Conservation (phyloP, 2,113 vertebrate species). For the Peucedramus taeniatus region DNA sequence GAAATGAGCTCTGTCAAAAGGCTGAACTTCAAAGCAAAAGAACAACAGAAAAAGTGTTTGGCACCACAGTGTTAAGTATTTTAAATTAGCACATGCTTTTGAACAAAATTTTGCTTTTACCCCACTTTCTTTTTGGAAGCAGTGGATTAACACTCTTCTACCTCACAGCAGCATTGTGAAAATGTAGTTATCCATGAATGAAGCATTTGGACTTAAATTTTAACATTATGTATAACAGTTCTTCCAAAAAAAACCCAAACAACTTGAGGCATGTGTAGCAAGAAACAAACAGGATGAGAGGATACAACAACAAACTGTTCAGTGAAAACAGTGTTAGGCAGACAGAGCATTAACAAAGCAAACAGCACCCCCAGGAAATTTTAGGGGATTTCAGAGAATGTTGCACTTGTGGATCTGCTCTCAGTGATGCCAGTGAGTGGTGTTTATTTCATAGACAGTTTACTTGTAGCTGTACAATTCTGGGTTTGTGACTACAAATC, state of each 20-base stretch:
- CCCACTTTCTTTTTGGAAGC: not conserved
- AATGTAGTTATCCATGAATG: not conserved
- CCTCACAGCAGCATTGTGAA: not conserved
- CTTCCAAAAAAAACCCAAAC: not conserved
- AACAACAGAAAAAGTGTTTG: not conserved
- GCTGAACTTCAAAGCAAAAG: not conserved
- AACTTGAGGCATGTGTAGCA: not conserved
- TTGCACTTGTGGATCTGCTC: not conserved
- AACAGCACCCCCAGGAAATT: not conserved
- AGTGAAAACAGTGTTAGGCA: not conserved
- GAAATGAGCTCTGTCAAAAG: not conserved
- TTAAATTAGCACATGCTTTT: not conserved
- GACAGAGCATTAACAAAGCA: not conserved
- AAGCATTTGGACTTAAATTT: not conserved
- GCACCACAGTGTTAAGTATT: not conserved
- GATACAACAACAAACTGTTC: not conserved
- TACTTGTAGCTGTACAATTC: not conserved
- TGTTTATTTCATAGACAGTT: not conserved
- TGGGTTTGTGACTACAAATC: not conserved
- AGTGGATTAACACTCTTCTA: not conserved
- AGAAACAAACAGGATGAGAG: not conserved
- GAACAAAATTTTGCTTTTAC: not conserved
- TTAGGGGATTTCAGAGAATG: accelerated
- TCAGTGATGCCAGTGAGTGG: not conserved
- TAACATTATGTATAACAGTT: not conserved